phyloP scores from a whole-genome alignment of 2,113 vertebrate genomes.

The Sceloporus tristichus region DNA sequence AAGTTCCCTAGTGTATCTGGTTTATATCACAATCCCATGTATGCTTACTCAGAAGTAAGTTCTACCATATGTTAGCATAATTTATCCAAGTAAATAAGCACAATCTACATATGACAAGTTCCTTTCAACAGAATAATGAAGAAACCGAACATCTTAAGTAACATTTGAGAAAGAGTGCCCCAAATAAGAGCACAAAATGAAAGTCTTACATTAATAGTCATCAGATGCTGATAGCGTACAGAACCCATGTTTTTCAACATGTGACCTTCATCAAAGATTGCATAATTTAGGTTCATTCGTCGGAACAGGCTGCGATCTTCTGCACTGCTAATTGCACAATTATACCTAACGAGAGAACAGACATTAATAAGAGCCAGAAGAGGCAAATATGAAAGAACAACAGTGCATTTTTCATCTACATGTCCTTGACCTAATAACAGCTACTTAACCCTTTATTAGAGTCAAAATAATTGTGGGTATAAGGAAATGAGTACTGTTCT shows the following conservation, averaged over 20 bases:
- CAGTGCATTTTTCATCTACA: background rate
- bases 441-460: background rate
- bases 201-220: conserved; percentile 91
- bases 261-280: conserved; percentile 97
- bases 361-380: background rate
- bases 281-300: conserved; percentile 87
- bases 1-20: no score
- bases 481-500: background rate
- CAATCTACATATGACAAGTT: background rate
- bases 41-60: background rate
- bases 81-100: background rate
- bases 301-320: conserved; percentile 92
- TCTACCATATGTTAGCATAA: background rate
- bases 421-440: background rate
- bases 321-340: conserved; percentile 89
- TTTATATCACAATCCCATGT: background rate
- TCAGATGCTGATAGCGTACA: conserved; percentile 93
- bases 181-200: background rate
- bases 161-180: background rate
- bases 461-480: no score
- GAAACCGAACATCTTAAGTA: background rate
- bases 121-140: background rate
- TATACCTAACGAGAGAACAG: conserved; percentile 83
- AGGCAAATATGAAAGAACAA: background rate
- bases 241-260: conserved; percentile 99